phyloP scores from a whole-genome alignment of 1,140 invertebrate genomes.

The Vanessa tameamea region DNA sequence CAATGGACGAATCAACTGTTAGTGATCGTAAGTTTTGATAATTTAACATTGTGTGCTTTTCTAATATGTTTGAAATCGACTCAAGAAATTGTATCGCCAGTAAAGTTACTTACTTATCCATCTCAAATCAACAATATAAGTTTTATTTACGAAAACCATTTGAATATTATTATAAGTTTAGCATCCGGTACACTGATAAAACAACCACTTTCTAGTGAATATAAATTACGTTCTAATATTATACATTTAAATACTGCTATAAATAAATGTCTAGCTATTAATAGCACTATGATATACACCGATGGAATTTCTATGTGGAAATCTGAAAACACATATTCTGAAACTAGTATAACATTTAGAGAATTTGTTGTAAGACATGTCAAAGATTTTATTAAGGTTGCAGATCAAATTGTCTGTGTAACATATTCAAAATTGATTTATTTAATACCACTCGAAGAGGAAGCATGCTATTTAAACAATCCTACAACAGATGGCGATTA shows the following conservation, averaged over 20 bases:
- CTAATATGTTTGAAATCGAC: conserved; percentile 42
- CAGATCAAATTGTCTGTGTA: conserved; percentile 60
- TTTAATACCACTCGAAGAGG: conserved; percentile 48
- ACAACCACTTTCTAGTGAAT: conserved; percentile 36
- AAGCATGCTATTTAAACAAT: conserved; percentile 42
- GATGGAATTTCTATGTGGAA: conserved; percentile 66
- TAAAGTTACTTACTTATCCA: conserved; percentile 56
- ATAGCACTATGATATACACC: conserved; percentile 56
- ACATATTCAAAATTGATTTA: conserved; percentile 67
- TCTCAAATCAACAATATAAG: conserved; percentile 54
- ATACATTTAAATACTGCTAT: conserved; percentile 63
- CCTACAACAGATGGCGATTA: conserved; percentile 39
- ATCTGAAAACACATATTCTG: conserved; percentile 46
- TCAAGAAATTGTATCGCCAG: conserved; percentile 32
- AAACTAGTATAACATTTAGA: conserved; percentile 44
- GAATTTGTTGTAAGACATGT: conserved; percentile 55
- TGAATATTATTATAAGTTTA: conserved; percentile 52
- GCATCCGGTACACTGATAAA: conserved; percentile 56
- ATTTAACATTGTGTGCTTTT: conserved; percentile 48
- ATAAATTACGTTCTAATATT: conserved; percentile 34
- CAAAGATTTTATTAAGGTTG: conserved; percentile 58
- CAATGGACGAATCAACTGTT: conserved; percentile 39
- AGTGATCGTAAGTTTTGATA: conserved; percentile 59
- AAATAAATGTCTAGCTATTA: conserved; percentile 44
- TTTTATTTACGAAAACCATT: conserved; percentile 37